These are phyloP conservation scores for Ectemnius lituratus DNA, from an alignment of 2,888 invertebrate genomes.

Conservation along the genomic window DNA sequence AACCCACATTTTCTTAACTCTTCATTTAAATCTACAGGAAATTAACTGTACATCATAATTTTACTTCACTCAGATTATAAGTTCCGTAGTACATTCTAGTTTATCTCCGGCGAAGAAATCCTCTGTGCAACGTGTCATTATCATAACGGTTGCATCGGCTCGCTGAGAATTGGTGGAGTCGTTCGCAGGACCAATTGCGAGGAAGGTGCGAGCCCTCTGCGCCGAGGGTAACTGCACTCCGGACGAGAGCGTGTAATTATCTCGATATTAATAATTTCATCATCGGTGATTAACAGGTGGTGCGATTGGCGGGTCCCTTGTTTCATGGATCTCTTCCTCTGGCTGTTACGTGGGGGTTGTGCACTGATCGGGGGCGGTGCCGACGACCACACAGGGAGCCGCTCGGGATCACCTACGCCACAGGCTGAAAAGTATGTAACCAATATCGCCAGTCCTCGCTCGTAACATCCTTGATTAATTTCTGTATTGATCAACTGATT, in stretches of 20 bases:
- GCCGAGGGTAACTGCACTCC: slow-evolving; percentile 7
- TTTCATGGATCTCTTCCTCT: slow-evolving; percentile 24
- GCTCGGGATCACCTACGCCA: slow-evolving; percentile 44
- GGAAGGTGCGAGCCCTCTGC: slow-evolving; percentile 12
- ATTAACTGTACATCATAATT: no score
- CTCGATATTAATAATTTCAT: slow-evolving; percentile 70
- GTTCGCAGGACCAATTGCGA: not conserved
- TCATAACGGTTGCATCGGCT: no score
- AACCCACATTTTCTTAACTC: no score
- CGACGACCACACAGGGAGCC: slow-evolving; percentile 63
- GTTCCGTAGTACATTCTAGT: no score
- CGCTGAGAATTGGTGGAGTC: no score
- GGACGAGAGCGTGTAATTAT: slow-evolving; percentile 65
- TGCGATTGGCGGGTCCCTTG: slow-evolving; percentile 30
- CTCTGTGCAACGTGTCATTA: not conserved
- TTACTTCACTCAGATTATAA: no score
- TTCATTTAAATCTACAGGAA: no score
- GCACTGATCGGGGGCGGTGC: slow-evolving; percentile 55
- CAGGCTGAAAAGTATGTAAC: slow-evolving; percentile 37
- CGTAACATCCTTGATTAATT: not conserved
- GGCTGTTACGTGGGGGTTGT: slow-evolving; percentile 29
- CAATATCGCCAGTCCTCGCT: slow-evolving; percentile 19
- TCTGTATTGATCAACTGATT: no score
- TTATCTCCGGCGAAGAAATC: not conserved
- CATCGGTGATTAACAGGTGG: slow-evolving; percentile 70